Base-by-base conservation (phyloP, 2,888 invertebrate genomes). In the Ochropacha duplaris region DNA sequence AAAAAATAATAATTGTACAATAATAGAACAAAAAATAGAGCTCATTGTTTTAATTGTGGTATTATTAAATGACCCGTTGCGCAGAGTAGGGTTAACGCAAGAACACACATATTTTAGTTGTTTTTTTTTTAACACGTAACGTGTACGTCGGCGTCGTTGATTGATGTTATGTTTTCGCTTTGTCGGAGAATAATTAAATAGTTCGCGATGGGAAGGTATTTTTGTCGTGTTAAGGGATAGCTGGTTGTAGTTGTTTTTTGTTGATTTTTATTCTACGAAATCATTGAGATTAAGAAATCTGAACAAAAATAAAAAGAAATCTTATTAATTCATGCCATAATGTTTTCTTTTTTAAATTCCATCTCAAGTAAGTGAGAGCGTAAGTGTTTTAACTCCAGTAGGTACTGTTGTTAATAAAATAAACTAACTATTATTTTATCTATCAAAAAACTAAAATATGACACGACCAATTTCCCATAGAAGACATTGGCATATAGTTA, bases 131-230 rank as follows among this genome's bases (percentile, higher is more conserved):
- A 58, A 61, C 65, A 52, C 54, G 54, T 65, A 65, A 62, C 63
- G 64, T 69, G 69, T n/a, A 66, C 66, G 72, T 68, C 71, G 68
- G 69, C 77, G 67, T 69, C 73, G 76, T 72, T 83, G 83, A 83
- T 86, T 80, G 84, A 86, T 85, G 83, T 76, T 72, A 62, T 78
- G 76, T 82, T 79, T 75, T 82, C 74, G 68, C 81, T 83, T 83
- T 83, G 80, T 71, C 85, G 83, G 81, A 74, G 76, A 81, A 79
- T 82, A 84, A 85, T 83, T 84, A 81, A 85, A 84, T 79, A 77
- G 73, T 62, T 62, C 55, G 61, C 61, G 60, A 65, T 62, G 70
- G 61, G 62, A 68, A 64, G 64, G 62, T 57, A 60, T 62, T 61
- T 64, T 54, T 63, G 57, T 39, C 51, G 49, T 44, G 55, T 61